Evolutionary conservation across 2,888 invertebrate genomes (phyloP), one percentile per base, ranked within the genome.

Genomic region (Acleris holmiana): DNA sequence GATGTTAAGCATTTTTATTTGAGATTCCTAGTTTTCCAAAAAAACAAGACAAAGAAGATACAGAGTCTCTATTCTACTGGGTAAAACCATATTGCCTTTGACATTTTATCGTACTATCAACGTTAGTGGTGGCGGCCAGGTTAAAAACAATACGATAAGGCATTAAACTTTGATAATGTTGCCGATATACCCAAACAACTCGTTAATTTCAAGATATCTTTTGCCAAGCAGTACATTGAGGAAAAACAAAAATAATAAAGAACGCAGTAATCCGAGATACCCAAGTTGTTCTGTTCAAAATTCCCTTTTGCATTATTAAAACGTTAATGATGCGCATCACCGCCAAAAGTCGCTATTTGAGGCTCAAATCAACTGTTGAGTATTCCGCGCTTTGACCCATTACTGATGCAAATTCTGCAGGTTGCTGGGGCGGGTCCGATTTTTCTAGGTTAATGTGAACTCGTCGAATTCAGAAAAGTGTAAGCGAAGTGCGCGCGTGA

Each of bases 311-410:
- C 41, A 48, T 48, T 48, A 61, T 41, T 61, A 7, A 44, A 44
- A 47, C 19, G 17, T 47, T 18, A 47, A 47, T 49, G 49, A 47
- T 19, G 50, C 21, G 49, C 49, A 25, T 35, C 46, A 40, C 57
- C 46, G 25, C 13, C 60, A 55, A 55, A 59, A 55, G 54, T 56
- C 48, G 47, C 50, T 29, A 54, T 66, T 63, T 61, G 57, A 64
- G 64, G 58, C 67, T 68, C 54, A 67, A 68, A 64, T 68, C 54
- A 59, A 68, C 56, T 67, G 54, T 50, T 35, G 44, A 65, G 50
- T 67, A 59, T 65, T 64, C 67, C 47, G 56, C 63, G 63, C 56
- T 64, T 64, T 50, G 56, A 48, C 56, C 66, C 57, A 66, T 66
- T 66, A 61, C 61, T 53, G 58, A 62, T 61, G 66, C 67, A 66